phyloP scores from a whole-genome alignment of 1,140 invertebrate genomes.

The Diachasmimorpha longicaudata region DNA sequence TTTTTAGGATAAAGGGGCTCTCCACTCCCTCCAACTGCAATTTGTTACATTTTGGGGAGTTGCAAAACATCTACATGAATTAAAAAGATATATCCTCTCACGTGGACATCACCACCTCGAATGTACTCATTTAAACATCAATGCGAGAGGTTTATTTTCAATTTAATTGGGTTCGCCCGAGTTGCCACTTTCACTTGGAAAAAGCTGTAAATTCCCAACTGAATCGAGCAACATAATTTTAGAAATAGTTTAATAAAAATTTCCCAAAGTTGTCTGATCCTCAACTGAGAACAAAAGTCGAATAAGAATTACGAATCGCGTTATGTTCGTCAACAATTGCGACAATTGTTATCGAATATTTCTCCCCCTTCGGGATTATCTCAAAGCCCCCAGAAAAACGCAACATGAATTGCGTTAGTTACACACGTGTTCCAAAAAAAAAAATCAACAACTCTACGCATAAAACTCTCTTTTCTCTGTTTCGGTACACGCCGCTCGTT shows the following conservation, averaged over 20 bases:
- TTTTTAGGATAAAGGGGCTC: neutral
- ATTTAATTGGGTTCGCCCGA: neutral
- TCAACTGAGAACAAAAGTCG: too few species aligned
- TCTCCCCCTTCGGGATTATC: too few species aligned
- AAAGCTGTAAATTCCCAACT: neutral
- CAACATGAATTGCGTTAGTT: neutral
- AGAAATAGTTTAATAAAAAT: too few species aligned
- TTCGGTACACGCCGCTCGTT: slow-evolving; percentile 48
- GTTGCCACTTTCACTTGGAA: neutral
- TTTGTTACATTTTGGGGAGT: neutral
- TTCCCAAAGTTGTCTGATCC: too few species aligned
- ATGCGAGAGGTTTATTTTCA: neutral
- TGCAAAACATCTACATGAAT: neutral
- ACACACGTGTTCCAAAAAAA: slow-evolving; percentile 9
- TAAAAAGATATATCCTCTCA: neutral
- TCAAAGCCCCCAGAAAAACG: too few species aligned
- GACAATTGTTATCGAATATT: too few species aligned
- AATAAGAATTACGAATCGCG: too few species aligned
- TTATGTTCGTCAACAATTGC: too few species aligned
- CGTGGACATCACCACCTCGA: neutral
- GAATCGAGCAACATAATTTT: neutral
- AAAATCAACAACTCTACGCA: slow-evolving; percentile 7
- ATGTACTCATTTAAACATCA: neutral
- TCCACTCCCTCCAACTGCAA: neutral
- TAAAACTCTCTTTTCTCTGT: slow-evolving; percentile 48